phyloP scores from a whole-genome alignment of 2,888 invertebrate species.

The Calameuta idolon region DNA sequence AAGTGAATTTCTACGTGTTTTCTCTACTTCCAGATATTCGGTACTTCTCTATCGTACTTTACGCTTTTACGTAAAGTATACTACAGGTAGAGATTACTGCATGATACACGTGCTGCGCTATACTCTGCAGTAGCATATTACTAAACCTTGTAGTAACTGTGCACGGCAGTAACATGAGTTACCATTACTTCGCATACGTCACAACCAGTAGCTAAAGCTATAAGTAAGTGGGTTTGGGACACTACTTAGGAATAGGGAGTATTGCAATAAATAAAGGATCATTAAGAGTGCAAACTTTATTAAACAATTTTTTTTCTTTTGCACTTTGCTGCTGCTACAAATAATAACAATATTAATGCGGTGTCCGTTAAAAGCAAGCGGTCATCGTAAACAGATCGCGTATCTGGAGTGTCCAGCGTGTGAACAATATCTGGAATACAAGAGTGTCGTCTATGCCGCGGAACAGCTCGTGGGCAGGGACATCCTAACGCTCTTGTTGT shows the following conservation, averaged over 20 bases:
- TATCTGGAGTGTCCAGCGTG: background rate
- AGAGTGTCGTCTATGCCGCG: conserved; percentile 11
- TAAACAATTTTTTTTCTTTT: background rate
- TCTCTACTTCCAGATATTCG: background rate
- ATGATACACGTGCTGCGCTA: background rate
- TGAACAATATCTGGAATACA: background rate
- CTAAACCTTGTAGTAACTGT: background rate
- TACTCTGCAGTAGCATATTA: background rate
- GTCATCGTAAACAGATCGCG: background rate
- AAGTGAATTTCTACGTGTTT: background rate
- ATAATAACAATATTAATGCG: background rate
- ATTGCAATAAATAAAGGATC: background rate
- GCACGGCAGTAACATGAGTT: background rate
- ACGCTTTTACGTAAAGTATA: background rate
- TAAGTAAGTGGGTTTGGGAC: background rate
- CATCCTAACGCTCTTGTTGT: conserved; percentile 58
- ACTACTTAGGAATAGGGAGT: background rate
- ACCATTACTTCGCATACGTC: background rate
- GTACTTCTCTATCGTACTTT: background rate
- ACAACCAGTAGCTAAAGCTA: background rate
- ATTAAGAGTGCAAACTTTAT: background rate
- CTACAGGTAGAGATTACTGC: background rate
- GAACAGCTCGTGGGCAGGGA: conserved; percentile 67
- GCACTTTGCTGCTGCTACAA: background rate
- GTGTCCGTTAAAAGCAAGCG: background rate